These are phyloP conservation scores for Drosophila oshimai DNA, from an alignment of 1,140 invertebrate species.

Conservation along the genomic window DNA sequence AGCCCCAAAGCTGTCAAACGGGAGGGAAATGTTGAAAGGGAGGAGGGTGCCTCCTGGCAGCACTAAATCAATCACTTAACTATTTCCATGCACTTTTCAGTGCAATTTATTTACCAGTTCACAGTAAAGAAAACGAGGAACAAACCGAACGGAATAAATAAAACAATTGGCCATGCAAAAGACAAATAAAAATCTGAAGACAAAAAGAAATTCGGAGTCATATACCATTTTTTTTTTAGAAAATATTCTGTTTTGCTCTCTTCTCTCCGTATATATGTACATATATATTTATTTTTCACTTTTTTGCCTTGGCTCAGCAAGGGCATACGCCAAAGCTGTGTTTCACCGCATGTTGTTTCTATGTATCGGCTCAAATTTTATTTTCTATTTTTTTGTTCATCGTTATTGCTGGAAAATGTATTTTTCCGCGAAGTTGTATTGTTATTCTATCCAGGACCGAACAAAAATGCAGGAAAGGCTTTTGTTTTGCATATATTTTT, in stretches of 20 bases:
- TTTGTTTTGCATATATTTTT: slow-evolving; percentile 30
- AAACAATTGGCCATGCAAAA: slow-evolving; percentile 38
- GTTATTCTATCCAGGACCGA: neutral
- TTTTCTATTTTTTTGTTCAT: slow-evolving; percentile 18
- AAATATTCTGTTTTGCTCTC: slow-evolving; percentile 18
- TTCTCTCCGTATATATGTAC: neutral
- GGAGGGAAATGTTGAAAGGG: slow-evolving; percentile 1
- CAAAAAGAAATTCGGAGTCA: neutral
- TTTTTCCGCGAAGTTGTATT: slow-evolving; percentile 4
- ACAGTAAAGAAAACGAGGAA: slow-evolving; percentile 8
- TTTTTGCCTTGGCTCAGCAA: slow-evolving; percentile 14
- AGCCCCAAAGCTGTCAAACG: slow-evolving; percentile 25
- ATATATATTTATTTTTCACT: slow-evolving; percentile 3
- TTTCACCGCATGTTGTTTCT: slow-evolving; percentile 19
- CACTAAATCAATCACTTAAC: slow-evolving; percentile 70
- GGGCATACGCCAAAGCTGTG: slow-evolving; percentile 51
- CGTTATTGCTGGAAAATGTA: slow-evolving; percentile 21
- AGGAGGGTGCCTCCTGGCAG: slow-evolving; percentile 10
- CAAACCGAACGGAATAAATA: slow-evolving; percentile 42
- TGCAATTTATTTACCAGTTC: slow-evolving; percentile 35
- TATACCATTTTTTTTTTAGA: neutral
- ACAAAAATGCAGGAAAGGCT: neutral
- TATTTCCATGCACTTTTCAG: slow-evolving; percentile 41
- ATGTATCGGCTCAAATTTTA: neutral
- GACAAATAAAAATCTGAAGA: slow-evolving; percentile 11